phyloP scores from a whole-genome alignment of 2,797 vertebrate genomes.

The Onychomys arenicola region DNA sequence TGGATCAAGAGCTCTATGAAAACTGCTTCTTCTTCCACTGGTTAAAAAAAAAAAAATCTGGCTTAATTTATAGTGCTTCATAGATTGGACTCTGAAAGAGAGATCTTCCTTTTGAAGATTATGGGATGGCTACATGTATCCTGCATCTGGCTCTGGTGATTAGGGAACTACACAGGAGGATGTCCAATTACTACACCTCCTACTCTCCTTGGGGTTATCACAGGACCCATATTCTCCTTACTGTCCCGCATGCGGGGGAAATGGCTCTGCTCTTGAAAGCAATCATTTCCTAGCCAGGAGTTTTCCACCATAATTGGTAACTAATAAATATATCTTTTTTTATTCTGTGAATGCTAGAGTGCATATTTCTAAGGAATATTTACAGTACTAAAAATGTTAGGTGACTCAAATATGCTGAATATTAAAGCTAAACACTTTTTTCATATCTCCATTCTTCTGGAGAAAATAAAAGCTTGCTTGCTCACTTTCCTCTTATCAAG shows the following conservation, averaged over 20 bases:
- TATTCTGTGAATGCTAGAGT: background rate
- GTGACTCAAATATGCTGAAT: background rate
- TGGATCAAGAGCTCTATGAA: conserved; percentile 46
- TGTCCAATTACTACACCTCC: conserved; percentile 78
- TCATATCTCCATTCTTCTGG: background rate
- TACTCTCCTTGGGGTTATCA: conserved; percentile 75
- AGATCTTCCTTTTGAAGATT: conserved; percentile 65
- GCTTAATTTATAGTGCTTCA: conserved; percentile 46
- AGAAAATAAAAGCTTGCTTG: background rate
- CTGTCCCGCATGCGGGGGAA: conserved; percentile 75
- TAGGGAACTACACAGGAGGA: conserved; percentile 80
- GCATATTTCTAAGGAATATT: background rate
- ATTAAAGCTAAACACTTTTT: background rate
- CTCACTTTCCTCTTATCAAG: background rate
- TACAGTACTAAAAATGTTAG: background rate
- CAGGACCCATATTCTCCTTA: conserved; percentile 63
- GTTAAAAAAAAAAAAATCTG: conserved; percentile 24
- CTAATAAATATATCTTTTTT: conserved; percentile 39
- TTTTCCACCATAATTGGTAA: conserved; percentile 21
- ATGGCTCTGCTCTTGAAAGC: conserved; percentile 47
- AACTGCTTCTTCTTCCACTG: background rate
- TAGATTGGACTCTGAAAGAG: conserved; percentile 44
- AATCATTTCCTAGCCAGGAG: conserved; percentile 63
- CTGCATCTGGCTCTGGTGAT: conserved; percentile 80
- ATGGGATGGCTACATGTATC: conserved; percentile 71